These are phyloP conservation scores for Darevskia nairensis DNA, from an alignment of 2,797 vertebrate genomes.

Conservation along the genomic window DNA sequence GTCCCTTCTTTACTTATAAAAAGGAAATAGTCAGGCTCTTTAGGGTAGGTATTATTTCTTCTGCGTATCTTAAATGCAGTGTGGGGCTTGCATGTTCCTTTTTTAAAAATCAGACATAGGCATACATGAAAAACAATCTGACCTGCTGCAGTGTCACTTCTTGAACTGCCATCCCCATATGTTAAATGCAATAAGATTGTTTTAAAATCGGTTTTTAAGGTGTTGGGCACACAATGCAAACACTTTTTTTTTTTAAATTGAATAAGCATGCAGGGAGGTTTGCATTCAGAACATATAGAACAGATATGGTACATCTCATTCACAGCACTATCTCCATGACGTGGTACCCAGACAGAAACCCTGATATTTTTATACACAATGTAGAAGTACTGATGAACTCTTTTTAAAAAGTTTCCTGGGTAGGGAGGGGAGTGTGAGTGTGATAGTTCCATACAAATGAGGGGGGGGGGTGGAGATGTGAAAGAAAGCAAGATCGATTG, in stretches of 20 bases:
- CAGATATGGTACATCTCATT: background rate
- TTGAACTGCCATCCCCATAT: no score
- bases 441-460: background rate
- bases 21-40: background rate
- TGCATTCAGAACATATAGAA: no score
- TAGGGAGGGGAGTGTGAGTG: background rate
- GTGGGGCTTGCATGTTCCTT: no score
- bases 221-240: no score
- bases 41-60: background rate
- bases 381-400: background rate
- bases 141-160: no score
- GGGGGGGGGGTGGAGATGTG: no score
- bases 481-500: background rate
- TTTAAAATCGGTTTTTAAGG: no score
- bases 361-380: background rate
- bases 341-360: background rate
- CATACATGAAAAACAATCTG: no score
- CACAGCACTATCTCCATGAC: background rate
- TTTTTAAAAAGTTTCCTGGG: background rate
- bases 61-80: background rate
- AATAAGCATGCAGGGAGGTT: no score
- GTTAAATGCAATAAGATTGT: no score
- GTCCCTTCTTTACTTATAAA: background rate
- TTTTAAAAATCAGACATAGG: no score
- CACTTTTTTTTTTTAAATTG: no score